Evolutionary conservation across 2,797 vertebrate species (phyloP).

Genomic region (Champsocephalus esox): DNA sequence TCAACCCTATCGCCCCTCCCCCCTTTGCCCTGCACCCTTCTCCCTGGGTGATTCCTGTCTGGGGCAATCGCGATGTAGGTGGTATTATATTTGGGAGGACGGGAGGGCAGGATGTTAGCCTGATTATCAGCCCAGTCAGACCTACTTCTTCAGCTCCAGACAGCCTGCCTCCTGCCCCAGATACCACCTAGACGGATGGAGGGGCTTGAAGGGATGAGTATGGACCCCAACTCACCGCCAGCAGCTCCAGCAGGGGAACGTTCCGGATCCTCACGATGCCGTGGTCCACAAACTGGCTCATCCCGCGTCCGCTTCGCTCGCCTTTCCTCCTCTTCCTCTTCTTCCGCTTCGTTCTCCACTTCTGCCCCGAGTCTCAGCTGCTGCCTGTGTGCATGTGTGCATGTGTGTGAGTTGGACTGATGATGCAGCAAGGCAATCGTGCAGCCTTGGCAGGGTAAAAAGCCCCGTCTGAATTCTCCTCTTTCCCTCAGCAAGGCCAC

Average conservation of each 20-base stretch:
- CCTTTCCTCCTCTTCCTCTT: conserved; percentile 40
- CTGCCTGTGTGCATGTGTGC: conserved; percentile 52
- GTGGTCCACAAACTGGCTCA: conserved; percentile 69
- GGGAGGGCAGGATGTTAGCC: conserved; percentile 60
- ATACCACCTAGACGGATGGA: conserved; percentile 34
- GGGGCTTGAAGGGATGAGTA: conserved; percentile 29
- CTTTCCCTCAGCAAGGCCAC: conserved; percentile 57
- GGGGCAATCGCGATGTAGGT: conserved; percentile 37
- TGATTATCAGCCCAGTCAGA: conserved; percentile 61
- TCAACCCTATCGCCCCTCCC: not conserved
- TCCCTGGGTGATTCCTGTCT: conserved; percentile 63
- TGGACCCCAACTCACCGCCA: conserved; percentile 63
- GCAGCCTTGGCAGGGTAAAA: conserved; percentile 62
- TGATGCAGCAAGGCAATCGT: conserved; percentile 68
- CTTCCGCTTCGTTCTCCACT: conserved; percentile 69
- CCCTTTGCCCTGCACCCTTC: conserved; percentile 16
- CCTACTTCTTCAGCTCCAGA: conserved; percentile 64
- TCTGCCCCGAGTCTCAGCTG: conserved; percentile 75
- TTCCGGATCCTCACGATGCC: conserved; percentile 46
- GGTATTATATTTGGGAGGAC: conserved; percentile 41
- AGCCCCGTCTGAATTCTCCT: conserved; percentile 57
- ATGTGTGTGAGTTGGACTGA: conserved; percentile 35
- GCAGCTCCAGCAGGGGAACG: conserved; percentile 72
- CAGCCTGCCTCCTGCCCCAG: conserved; percentile 64
- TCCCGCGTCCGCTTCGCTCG: conserved; percentile 20